Evolutionary conservation across 2,797 vertebrate genomes (phyloP).

Genomic region (Cheirogaleus major): DNA sequence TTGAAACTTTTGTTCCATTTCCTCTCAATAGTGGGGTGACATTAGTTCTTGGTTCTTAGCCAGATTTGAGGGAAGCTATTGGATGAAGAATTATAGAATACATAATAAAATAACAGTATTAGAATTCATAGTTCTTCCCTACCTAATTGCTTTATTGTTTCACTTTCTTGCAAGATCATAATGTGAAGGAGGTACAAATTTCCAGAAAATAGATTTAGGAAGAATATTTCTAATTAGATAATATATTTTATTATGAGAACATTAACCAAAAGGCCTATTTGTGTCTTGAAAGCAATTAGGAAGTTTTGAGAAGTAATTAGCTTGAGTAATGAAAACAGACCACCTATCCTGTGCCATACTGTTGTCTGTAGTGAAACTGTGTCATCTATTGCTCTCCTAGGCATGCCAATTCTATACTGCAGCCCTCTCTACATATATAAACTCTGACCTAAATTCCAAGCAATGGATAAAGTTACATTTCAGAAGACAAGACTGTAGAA

Average conservation of each 20-base stretch:
- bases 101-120: conserved; percentile 19
- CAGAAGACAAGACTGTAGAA: neutral
- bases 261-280: neutral
- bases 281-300: neutral
- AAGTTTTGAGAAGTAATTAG: neutral
- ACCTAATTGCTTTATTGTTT: conserved; percentile 44
- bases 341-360: neutral
- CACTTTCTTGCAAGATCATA: neutral
- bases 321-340: neutral
- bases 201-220: conserved; percentile 33
- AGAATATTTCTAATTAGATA: conserved; percentile 47
- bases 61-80: conserved; percentile 1
- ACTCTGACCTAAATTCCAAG: neutral
- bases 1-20: conserved; percentile 12
- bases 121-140: conserved; percentile 6
- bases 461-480: neutral
- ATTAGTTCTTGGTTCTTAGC: conserved; percentile 38
- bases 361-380: neutral
- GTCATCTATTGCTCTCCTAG: neutral
- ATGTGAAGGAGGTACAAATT: neutral
- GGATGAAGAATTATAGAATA: conserved; percentile 22
- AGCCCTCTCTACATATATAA: neutral
- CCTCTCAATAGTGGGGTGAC: neutral
- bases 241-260: conserved; percentile 30
- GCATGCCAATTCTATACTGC: neutral